Conservation (phyloP, 2,113 vertebrate species). For the Mustelus asterias region DNA sequence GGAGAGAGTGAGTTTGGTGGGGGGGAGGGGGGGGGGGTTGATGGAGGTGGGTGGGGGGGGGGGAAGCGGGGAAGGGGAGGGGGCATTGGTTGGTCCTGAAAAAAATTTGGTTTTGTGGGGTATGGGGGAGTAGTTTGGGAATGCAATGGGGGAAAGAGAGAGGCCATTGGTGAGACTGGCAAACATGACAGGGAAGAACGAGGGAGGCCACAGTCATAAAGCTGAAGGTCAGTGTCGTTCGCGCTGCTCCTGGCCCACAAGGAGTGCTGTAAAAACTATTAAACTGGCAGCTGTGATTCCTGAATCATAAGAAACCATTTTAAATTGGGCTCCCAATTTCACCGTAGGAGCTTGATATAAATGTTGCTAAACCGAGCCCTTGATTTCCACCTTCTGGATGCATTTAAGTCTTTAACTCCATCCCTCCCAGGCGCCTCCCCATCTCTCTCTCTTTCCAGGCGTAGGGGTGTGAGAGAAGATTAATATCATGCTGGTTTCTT, state of each 20-base stretch:
- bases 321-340: neutral
- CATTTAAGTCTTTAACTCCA: neutral
- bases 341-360: neutral
- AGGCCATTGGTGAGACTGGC: neutral
- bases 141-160: neutral
- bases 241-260: neutral
- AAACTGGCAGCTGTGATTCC: neutral
- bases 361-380: neutral
- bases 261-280: neutral
- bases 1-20: too few relatives aligned
- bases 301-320: neutral
- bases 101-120: neutral
- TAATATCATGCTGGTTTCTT: neutral
- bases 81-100: neutral
- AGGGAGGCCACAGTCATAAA: too few relatives aligned
- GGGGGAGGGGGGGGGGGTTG: too few relatives aligned
- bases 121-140: neutral
- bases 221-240: neutral
- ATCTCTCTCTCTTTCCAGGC: neutral
- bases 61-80: too few relatives aligned
- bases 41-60: too few relatives aligned
- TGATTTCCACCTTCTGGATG: neutral
- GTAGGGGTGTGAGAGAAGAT: neutral
- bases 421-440: too few relatives aligned
- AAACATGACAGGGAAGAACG: neutral